phyloP scores from a whole-genome alignment of 1,140 invertebrate genomes.

The Caligus rogercresseyi region DNA sequence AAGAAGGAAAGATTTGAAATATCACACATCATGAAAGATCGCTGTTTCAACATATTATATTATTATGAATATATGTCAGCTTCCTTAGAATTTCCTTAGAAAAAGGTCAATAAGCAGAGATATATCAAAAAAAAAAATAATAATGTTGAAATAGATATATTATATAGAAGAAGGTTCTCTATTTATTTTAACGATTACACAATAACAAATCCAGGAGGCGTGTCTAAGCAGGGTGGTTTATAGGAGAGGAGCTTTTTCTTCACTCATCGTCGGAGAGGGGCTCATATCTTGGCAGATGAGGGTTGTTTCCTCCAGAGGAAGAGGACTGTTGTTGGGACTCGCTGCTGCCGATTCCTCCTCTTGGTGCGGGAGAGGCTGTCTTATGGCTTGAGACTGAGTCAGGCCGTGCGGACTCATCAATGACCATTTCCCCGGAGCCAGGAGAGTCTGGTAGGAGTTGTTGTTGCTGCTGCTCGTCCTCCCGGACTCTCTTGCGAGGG shows the following conservation, averaged over 20 bases:
- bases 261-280: slow-evolving; percentile 19
- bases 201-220: too few relatives aligned
- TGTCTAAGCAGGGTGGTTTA: too few relatives aligned
- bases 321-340: background rate
- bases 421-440: slow-evolving; percentile 20
- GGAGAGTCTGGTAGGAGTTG: slow-evolving; percentile 14
- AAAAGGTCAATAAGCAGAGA: too few relatives aligned
- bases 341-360: background rate
- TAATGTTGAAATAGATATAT: too few relatives aligned
- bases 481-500: background rate
- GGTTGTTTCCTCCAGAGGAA: background rate
- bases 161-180: too few relatives aligned
- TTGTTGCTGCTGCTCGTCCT: slow-evolving; percentile 3
- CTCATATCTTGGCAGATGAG: slow-evolving; percentile 10
- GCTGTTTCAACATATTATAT: too few relatives aligned
- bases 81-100: too few relatives aligned
- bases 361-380: background rate
- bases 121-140: too few relatives aligned
- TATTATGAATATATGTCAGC: too few relatives aligned
- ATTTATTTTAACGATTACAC: too few relatives aligned
- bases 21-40: too few relatives aligned
- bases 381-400: slow-evolving; percentile 11
- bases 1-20: too few relatives aligned
- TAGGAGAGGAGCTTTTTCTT: background rate
- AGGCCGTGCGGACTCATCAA: slow-evolving; percentile 14